phyloP scores from a whole-genome alignment of 2,797 vertebrate species.

The Perodicticus potto region DNA sequence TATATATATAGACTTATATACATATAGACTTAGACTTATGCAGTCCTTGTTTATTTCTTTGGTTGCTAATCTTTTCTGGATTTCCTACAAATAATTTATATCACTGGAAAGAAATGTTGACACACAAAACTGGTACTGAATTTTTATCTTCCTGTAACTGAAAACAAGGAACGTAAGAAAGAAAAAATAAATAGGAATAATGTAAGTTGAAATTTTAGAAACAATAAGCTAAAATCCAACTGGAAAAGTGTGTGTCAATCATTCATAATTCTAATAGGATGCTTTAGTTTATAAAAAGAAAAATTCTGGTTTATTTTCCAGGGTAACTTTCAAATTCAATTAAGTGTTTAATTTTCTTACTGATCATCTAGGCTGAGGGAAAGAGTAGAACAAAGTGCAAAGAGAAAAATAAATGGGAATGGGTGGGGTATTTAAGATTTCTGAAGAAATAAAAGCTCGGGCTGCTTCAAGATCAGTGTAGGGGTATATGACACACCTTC shows the following conservation, averaged over 20 bases:
- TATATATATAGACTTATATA: too few species aligned
- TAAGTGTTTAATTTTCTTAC: slow-evolving; percentile 20
- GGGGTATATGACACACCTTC: too few species aligned
- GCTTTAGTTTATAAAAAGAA: not conserved
- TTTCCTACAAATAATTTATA: slow-evolving; percentile 10
- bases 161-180: slow-evolving; percentile 19
- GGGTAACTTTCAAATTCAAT: not conserved
- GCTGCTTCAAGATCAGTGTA: not conserved
- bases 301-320: not conserved
- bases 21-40: not conserved
- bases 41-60: not conserved
- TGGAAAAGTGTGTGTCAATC: not conserved
- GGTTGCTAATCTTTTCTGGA: not conserved
- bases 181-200: not conserved
- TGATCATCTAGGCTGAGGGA: not conserved
- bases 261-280: slow-evolving; percentile 22
- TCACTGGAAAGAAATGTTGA: slow-evolving; percentile 33
- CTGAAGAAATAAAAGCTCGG: slow-evolving; percentile 44
- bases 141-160: not conserved
- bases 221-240: slow-evolving; percentile 14
- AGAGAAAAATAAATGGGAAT: not conserved
- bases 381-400: not conserved
- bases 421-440: not conserved
- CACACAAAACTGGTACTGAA: not conserved
- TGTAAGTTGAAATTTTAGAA: not conserved